Evolutionary conservation across 1,140 invertebrate species (phyloP), one percentile per base, ranked within the genome.

Genomic region (Bathynomus jamesi): DNA sequence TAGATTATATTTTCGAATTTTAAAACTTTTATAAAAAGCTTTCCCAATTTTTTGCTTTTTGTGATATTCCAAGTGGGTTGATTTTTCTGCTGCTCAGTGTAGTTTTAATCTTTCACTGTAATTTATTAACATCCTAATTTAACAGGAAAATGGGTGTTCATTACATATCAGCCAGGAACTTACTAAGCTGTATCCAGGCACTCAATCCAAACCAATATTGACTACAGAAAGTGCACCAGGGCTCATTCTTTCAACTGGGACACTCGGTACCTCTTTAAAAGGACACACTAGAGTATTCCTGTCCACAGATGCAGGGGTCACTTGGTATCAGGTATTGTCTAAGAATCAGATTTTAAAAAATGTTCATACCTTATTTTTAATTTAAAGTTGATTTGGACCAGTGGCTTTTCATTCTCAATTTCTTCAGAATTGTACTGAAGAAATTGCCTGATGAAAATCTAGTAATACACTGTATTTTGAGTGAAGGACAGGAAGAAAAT

Each of bases 121-220:
- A n/a, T n/a, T n/a, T n/a, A n/a, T n/a, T n/a, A n/a, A n/a, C 7
- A 1, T 0, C n/a, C 4, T 65, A 21, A 28, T 53, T 27, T 32
- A 5, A 31, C 75, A 86, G 84, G 53, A 13, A 17, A 75, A 85
- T 30, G 86, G 87, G 29, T 95, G 93, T 81, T 92, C 91, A 17
- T 83, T 96, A 46, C 93, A 96, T 82, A 82, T 96, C 31, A 89
- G 89, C 76, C 94, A 96, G 81, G 89, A 90, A 78, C 92, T 95
- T 80, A 89, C 87, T 80, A 88, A 90, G 75, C 80, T 94, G 10
- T 93, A 93, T 83, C 92, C 92, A 7, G 86, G 88, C 8, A 89
- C 88, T 60, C 85, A 90, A 78, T 86, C 90, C 0, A 86, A 88
- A 0, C 90, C 90, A n/a, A 93, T 96, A 70, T 86, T 95, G 83